Base-by-base conservation (phyloP, 2,797 vertebrate species). In the Lithobates pipiens region DNA sequence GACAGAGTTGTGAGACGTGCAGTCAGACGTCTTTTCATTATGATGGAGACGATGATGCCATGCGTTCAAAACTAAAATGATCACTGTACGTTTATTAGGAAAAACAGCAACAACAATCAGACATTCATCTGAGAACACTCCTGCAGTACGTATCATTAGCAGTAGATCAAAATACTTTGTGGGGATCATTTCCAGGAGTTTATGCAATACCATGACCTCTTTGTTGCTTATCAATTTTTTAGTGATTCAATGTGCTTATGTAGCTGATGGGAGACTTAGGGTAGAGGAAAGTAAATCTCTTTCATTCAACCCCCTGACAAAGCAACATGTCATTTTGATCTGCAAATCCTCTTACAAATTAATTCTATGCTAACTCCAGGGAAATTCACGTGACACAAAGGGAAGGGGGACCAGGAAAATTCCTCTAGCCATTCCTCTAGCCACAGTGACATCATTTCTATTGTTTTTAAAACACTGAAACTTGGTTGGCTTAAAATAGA, bases 161-260 rank as follows among this genome's bases (percentile, higher is more conserved):
- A 84, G 57, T 21, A 27, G 36, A 67, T 84, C 83, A 85, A 27
- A 74, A 74, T 67, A n/a, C 27, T 68, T 11, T 57, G 11, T 46
- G 18, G 50, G 42, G 83, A 73, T 79, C 39, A 18, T 11, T 46
- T 74, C 83, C 77, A 85, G 63, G 46, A 68, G 57, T 21, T 67
- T 74, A 80, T 80, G 77, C 61, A 79, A 85, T 85, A 80, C 69
- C 76, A 50, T 80, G 77, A 79, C 77, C 83, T 75, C 57, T 74
- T 65, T 85, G 77, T 75, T 73, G 39, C 77, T 85, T 79, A 85
- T 80, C 50, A 68, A 80, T 85, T 67, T 85, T 85, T 85, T 63
- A 74, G 76, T 74, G 83, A 85, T 50, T 73, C 73, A 61, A 73
- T 74, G 83, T 80, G 57, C 83, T 85, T 85, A 73, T 39, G 70